These are phyloP conservation scores for Epicauta chinensis DNA, from an alignment of 1,140 invertebrate genomes.

Conservation along the genomic window DNA sequence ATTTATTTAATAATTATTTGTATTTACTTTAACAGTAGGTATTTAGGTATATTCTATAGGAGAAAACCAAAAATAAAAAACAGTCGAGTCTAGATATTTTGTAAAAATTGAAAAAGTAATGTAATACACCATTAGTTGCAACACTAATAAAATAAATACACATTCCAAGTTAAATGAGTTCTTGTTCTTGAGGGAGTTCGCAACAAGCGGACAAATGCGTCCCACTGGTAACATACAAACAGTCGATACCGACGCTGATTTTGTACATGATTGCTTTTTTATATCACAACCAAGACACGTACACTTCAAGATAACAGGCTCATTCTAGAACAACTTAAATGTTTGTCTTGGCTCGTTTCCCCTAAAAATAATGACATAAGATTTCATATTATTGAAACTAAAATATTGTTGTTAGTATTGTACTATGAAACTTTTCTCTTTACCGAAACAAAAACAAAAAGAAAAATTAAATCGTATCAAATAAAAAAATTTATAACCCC, in stretches of 20 bases:
- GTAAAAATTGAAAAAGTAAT: conserved; percentile 32
- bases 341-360: conserved; percentile 40
- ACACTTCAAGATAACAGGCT: conserved; percentile 40
- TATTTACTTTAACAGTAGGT: no score
- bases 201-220: conserved; percentile 40
- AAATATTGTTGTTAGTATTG: no score
- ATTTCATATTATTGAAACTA: conserved; percentile 31
- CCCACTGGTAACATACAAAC: conserved; percentile 43
- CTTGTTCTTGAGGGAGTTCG: conserved; percentile 37
- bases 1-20: no score
- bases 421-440: no score
- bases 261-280: conserved; percentile 46
- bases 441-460: no score
- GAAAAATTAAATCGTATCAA: no score
- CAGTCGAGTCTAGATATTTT: neutral
- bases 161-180: conserved; percentile 46
- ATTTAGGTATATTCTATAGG: no score
- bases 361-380: conserved; percentile 36
- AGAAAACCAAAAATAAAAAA: no score
- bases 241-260: conserved; percentile 43
- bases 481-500: conserved; percentile 2
- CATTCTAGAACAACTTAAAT: conserved; percentile 41
- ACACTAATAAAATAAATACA: conserved; percentile 45
- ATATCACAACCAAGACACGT: conserved; percentile 43
- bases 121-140: conserved; percentile 41